Evolutionary conservation across 2,888 invertebrate genomes (phyloP).

Genomic region (Troilus luridus): DNA sequence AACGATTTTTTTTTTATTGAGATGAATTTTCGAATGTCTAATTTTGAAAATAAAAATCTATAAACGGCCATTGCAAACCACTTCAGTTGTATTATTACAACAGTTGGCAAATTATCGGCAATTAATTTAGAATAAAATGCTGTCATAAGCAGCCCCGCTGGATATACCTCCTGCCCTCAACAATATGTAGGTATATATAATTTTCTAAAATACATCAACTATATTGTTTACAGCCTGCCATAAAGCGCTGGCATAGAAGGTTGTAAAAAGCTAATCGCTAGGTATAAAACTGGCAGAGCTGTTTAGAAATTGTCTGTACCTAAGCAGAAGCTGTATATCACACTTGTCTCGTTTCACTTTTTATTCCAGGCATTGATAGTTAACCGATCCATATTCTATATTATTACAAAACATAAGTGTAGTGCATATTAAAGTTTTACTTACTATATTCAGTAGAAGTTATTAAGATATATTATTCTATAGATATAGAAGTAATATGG

Average conservation of each 20-base stretch:
- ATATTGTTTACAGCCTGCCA: not conserved
- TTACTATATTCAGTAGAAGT: too few species aligned
- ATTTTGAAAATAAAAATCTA: too few species aligned
- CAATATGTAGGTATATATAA: constrained; percentile 11
- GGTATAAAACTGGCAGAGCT: not conserved
- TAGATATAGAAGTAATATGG: too few species aligned
- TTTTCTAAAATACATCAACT: constrained; percentile 1
- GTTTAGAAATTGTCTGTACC: not conserved
- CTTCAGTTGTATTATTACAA: not conserved
- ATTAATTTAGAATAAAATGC: not conserved
- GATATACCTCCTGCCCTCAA: not conserved
- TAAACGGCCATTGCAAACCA: not conserved
- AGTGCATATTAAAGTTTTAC: not conserved
- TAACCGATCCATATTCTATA: not conserved
- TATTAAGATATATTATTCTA: too few species aligned
- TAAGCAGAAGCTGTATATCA: not conserved
- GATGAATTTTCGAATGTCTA: too few species aligned
- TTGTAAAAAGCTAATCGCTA: not conserved
- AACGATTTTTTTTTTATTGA: too few species aligned
- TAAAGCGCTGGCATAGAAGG: not conserved
- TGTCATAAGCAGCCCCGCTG: not conserved
- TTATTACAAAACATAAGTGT: not conserved
- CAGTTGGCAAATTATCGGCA: not conserved
- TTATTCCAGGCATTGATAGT: not conserved
- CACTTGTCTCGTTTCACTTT: not conserved